Evolutionary conservation across 2,113 vertebrate species (phyloP).

Genomic region (Hipposideros armiger): DNA sequence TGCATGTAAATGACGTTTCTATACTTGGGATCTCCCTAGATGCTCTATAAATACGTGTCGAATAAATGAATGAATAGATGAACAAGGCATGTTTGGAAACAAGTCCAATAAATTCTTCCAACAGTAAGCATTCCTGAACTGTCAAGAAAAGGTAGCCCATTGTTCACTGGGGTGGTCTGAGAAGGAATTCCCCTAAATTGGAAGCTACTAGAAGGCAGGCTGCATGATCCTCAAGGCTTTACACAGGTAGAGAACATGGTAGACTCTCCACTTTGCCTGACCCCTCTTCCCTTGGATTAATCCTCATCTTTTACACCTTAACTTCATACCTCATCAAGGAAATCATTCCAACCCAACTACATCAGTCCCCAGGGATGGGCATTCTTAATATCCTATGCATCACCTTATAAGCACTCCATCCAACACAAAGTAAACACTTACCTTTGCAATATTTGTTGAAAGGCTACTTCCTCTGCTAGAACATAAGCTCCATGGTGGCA

Average conservation of each 20-base stretch:
- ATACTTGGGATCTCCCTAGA: slow-evolving; percentile 22
- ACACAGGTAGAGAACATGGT: neutral
- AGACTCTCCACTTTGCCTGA: neutral
- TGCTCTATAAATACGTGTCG: slow-evolving; percentile 73
- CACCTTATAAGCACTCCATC: neutral
- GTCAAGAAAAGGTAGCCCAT: neutral
- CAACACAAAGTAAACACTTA: neutral
- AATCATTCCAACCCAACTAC: neutral
- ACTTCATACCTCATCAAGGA: neutral
- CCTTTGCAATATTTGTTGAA: neutral
- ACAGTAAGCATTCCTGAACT: neutral
- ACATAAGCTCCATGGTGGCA: neutral
- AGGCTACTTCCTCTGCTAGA: neutral
- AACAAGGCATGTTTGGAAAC: slow-evolving; percentile 54
- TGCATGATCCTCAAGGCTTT: neutral
- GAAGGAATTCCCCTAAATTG: neutral
- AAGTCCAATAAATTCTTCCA: slow-evolving; percentile 44
- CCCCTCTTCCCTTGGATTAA: neutral
- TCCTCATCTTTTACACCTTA: neutral
- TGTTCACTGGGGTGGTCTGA: neutral
- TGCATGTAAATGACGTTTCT: neutral
- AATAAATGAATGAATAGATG: slow-evolving; percentile 37
- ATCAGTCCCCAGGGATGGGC: neutral
- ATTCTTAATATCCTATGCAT: neutral
- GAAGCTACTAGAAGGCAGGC: neutral